Evolutionary conservation across 2,888 invertebrate species (phyloP), one percentile per base, ranked within the genome.

Genomic region (Cheilosia vernalis): DNA sequence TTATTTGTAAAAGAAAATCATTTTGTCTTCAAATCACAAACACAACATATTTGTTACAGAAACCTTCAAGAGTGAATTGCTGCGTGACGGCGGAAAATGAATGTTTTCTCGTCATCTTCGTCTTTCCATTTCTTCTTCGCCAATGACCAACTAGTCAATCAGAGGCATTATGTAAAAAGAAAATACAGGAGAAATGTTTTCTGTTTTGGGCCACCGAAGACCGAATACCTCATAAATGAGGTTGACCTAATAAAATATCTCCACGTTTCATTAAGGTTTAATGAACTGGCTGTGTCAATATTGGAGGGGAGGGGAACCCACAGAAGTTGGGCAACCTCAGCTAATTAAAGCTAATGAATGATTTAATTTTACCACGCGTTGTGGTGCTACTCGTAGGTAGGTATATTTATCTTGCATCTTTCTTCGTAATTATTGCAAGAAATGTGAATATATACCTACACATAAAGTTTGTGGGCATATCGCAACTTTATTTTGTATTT

Each of bases 221-320:
- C 17, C 55, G 27, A 56, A 64, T 5, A 58, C 17, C 55, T 37
- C 2, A 63, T 15, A 49, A 66, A 67, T 37, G 49, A 72, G 40
- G 49, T 51, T 81, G 74, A 74, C 81, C 81, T 61, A 81, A 76
- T 74, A 81, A 55, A 67, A 56, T n/a, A 24, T 47, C 44, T 5
- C 17, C 37, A 37, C 40, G 30, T 56, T 58, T 69, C 33, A 9
- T 61, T 49, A 7, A 49, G 42, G 69, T 63, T 69, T 76, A 76
- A 69, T 69, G 81, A 76, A 81, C 81, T 63, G 58, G 24, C 49
- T 61, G 56, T 63, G n/a, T 70, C 30, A 42, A 51, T 60, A 64
- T 27, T 27, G 13, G 33, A 60, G 21, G 53, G 44, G 33, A 40
- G 24, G 30, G 53, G 37, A 21, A 30, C 33, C 21, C 33, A 30